Evolutionary conservation across 2,797 vertebrate species (phyloP), one percentile per base, ranked within the genome.

Genomic region (Clarias laeviceps): DNA sequence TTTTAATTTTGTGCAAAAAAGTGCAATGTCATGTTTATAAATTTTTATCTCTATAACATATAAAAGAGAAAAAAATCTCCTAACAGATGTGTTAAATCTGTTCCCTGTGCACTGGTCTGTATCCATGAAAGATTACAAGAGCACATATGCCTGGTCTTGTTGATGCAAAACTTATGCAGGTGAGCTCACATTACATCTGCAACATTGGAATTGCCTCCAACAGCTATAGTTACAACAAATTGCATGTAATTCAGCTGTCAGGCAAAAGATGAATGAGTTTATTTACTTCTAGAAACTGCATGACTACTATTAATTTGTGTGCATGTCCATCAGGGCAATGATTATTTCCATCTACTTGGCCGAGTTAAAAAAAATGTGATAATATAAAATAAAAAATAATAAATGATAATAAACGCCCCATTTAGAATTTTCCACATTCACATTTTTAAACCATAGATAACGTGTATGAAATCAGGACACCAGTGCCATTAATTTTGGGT

Each of bases 401-500:
- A n/a, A n/a, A n/a, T n/a, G 6, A 45, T 45, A 77, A 68, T 40
- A 82, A 64, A 62, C 78, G 77, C 85, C 80, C 80, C 17, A 79
- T 81, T 83, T 24, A 85, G 1, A 66, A 22, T 70, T 83, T 72
- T 85, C 68, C 84, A 64, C 29, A 64, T 69, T 37, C 61, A n/a
- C 73, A 59, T 74, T 84, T 87, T 29, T n/a, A 40, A 69, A 76
- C 50, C 57, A 62, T 40, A 82, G 57, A 50, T 56, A 61, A 74
- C 5, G 32, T 72, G 77, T 34, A 66, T 83, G 45, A 56, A 34
- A 84, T 62, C 56, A 72, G 74, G 87, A 88, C 89, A 50, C 85
- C 84, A 85, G 84, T 87, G 90, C 89, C 45, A 88, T 84, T 57
- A 90, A 37, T 73, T 5, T 87, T 93, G 93, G 92, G 93, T 94